phyloP scores from a whole-genome alignment of 2,797 vertebrate species.

The Eupleurogrammus muticus region DNA sequence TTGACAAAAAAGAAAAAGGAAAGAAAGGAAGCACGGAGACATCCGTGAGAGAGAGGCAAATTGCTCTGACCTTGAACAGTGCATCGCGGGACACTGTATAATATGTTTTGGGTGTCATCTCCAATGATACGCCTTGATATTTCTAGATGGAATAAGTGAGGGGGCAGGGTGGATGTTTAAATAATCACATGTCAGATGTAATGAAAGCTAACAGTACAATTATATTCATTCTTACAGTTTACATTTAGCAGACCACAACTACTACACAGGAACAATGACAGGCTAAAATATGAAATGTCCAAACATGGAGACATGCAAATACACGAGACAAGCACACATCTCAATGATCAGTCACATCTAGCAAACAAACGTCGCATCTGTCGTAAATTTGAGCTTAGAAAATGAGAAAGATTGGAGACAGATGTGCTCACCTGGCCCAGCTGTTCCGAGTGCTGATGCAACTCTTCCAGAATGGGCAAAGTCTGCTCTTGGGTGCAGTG shows the following conservation, averaged over 20 bases:
- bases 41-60: conserved; percentile 81
- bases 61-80: conserved; percentile 89
- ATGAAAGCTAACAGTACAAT: conserved; percentile 72
- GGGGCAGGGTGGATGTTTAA: conserved; percentile 81
- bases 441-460: conserved; percentile 98
- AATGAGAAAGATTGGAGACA: conserved; percentile 18
- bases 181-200: conserved; percentile 78
- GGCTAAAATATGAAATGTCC: conserved; percentile 65
- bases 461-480: conserved; percentile 93
- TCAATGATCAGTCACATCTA: conserved; percentile 38
- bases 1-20: conserved; percentile 49
- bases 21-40: conserved; percentile 67
- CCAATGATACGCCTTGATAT: conserved; percentile 89
- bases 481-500: conserved; percentile 98
- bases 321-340: conserved; percentile 44
- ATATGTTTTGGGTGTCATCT: conserved; percentile 90
- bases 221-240: conserved; percentile 65
- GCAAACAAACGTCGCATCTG: conserved; percentile 23
- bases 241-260: conserved; percentile 65
- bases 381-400: conserved; percentile 13
- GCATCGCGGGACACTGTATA: conserved; percentile 89
- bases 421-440: conserved; percentile 90
- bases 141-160: conserved; percentile 89
- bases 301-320: conserved; percentile 70
- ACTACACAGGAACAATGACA: conserved; percentile 66